Evolutionary conservation across 2,888 invertebrate species (phyloP).

Genomic region (Aphodius sticticus): DNA sequence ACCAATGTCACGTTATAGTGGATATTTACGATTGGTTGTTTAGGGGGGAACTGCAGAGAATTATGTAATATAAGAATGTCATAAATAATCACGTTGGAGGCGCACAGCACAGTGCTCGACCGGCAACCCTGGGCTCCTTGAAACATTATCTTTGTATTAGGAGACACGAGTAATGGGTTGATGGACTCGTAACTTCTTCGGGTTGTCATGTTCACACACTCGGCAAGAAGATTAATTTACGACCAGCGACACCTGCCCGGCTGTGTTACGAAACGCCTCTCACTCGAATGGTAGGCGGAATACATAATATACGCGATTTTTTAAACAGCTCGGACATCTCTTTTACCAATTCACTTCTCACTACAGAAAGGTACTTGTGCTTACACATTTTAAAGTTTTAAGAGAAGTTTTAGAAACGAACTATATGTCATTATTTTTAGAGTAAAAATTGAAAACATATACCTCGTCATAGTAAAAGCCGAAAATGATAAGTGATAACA

Average conservation of each 20-base stretch:
- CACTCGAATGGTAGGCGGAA: not conserved
- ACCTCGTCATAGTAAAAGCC: too few relatives aligned
- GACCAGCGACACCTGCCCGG: constrained; percentile 35
- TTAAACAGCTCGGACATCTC: not conserved
- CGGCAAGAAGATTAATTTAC: constrained; percentile 37
- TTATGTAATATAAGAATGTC: constrained; percentile 24
- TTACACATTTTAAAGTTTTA: not conserved
- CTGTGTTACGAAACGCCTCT: constrained; percentile 28
- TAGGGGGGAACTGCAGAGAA: constrained; percentile 5
- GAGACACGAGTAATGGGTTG: constrained; percentile 37
- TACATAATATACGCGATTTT: constrained; percentile 4
- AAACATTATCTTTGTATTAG: constrained; percentile 32
- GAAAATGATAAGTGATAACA: too few relatives aligned
- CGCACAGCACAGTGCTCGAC: not conserved
- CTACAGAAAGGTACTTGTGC: not conserved
- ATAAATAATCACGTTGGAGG: constrained; percentile 7
- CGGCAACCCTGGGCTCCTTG: constrained; percentile 22
- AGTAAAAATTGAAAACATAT: too few relatives aligned
- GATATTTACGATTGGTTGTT: not conserved
- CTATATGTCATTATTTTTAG: not conserved
- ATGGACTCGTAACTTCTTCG: constrained; percentile 36
- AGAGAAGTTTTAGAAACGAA: not conserved
- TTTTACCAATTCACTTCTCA: not conserved
- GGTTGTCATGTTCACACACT: constrained; percentile 38
- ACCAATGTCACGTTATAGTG: not conserved